phyloP scores from a whole-genome alignment of 2,113 vertebrate genomes.

The Sylvietta virens region DNA sequence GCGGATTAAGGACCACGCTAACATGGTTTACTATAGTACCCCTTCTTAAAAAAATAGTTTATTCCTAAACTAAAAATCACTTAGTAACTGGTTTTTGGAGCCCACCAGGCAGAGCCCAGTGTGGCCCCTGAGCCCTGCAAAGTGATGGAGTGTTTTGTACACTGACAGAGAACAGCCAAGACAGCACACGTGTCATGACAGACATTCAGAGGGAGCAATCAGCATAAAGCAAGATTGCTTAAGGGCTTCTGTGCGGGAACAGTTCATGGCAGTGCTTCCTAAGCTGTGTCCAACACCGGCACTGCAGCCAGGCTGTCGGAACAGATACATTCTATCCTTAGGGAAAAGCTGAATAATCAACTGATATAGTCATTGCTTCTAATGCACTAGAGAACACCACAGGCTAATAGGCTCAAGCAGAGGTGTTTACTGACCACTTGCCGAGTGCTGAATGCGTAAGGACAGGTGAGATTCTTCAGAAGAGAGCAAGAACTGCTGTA shows the following conservation, averaged over 20 bases:
- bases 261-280: slow-evolving; percentile 46
- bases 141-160: not conserved
- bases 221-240: not conserved
- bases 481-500: slow-evolving; percentile 50
- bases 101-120: slow-evolving; percentile 39
- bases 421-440: not conserved
- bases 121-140: not conserved
- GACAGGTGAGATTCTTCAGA: slow-evolving; percentile 33
- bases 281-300: not conserved
- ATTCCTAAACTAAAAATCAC: slow-evolving; percentile 55
- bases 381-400: not conserved
- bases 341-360: slow-evolving; percentile 7
- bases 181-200: not conserved
- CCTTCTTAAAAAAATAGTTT: slow-evolving; percentile 63
- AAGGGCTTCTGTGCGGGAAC: slow-evolving; percentile 44
- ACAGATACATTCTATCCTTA: slow-evolving; percentile 59
- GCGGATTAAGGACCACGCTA: not conserved
- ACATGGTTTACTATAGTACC: not conserved
- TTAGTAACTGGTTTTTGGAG: not conserved
- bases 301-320: not conserved
- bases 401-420: not conserved
- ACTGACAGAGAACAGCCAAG: not conserved
- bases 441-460: not conserved
- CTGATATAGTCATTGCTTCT: not conserved
- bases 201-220: slow-evolving; percentile 35